phyloP scores from a whole-genome alignment of 2,113 vertebrate species.

The Cyphomyrus plagiostoma region DNA sequence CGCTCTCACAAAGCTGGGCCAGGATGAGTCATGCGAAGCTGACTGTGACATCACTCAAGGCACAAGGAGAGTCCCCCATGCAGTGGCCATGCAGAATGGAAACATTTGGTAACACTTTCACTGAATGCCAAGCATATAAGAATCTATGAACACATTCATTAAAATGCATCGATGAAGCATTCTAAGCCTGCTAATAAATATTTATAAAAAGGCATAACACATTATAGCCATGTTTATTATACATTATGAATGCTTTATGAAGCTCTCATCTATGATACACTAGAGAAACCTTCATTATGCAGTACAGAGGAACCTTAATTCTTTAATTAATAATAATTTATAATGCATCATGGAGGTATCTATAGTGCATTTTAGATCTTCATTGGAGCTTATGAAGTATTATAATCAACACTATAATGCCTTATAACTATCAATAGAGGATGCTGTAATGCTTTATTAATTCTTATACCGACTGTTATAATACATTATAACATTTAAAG shows the following conservation, averaged over 20 bases:
- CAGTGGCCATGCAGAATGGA: not conserved
- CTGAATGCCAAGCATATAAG: not conserved
- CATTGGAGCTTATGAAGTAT: not conserved
- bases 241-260: not conserved
- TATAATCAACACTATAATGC: not conserved
- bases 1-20: not conserved
- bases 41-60: not conserved
- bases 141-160: not conserved
- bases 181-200: not conserved
- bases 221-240: not conserved
- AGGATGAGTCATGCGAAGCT: not conserved
- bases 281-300: not conserved
- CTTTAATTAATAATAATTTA: not conserved
- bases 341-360: not conserved
- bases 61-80: not conserved
- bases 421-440: not conserved
- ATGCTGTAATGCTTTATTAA: not conserved
- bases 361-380: not conserved
- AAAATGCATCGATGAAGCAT: not conserved
- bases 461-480: not conserved
- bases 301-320: not conserved
- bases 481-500: not conserved
- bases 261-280: not conserved
- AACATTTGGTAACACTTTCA: not conserved
- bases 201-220: not conserved